Conservation (phyloP, 2,888 invertebrate genomes). For the Drosophila anomalata region DNA sequence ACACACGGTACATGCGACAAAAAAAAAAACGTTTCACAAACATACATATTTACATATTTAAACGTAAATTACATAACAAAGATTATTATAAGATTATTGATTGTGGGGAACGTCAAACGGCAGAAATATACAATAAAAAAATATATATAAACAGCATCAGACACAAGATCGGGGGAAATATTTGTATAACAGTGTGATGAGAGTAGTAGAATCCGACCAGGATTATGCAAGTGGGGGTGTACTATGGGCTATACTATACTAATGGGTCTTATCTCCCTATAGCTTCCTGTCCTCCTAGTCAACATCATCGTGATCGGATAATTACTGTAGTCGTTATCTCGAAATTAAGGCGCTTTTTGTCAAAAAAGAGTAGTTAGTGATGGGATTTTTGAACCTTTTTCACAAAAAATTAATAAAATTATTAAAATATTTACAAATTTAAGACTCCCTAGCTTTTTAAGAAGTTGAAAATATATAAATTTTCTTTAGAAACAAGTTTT, state of each 20-base stretch:
- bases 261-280: neutral
- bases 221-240: neutral
- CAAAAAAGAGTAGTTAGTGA: neutral
- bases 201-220: neutral
- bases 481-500: too few relatives aligned
- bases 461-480: too few relatives aligned
- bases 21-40: slow-evolving; percentile 1
- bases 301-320: slow-evolving; percentile 20
- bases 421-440: neutral
- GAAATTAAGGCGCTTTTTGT: slow-evolving; percentile 12
- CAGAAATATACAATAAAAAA: neutral
- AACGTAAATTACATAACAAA: slow-evolving; percentile 33
- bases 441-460: too few relatives aligned
- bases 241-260: neutral
- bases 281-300: neutral
- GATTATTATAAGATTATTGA: slow-evolving; percentile 20
- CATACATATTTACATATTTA: slow-evolving; percentile 31
- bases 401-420: neutral
- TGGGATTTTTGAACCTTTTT: neutral
- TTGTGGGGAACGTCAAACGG: neutral
- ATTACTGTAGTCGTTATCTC: slow-evolving; percentile 17
- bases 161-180: neutral
- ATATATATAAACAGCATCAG: slow-evolving; percentile 14
- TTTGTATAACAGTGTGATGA: neutral
- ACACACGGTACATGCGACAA: neutral